Evolutionary conservation across 2,113 vertebrate species (phyloP).

Genomic region (Mormyrus lacerda): DNA sequence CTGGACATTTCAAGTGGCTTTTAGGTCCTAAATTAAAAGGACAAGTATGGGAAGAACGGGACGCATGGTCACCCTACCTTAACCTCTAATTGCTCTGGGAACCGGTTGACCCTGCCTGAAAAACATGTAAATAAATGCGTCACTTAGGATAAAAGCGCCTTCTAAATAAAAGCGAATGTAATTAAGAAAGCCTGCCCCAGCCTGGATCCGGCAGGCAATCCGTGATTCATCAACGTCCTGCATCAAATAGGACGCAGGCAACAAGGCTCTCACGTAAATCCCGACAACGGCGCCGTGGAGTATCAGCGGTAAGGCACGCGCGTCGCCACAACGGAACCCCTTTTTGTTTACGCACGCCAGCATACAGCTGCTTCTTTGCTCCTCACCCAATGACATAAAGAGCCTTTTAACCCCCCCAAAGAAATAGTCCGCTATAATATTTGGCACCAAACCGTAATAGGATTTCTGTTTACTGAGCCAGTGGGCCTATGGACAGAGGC

Average conservation of each 20-base stretch:
- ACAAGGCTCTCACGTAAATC: neutral
- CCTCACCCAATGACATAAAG: conserved; percentile 65
- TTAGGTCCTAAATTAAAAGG: neutral
- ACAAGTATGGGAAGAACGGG: neutral
- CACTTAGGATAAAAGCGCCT: neutral
- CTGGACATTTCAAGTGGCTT: neutral
- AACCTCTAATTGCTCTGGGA: neutral
- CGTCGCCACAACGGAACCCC: conserved; percentile 31
- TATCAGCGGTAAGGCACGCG: neutral
- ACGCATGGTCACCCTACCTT: neutral
- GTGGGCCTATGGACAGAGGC: conserved; percentile 10
- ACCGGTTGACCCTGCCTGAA: neutral
- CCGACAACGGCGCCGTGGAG: neutral
- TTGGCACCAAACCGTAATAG: conserved; percentile 42
- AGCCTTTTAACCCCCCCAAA: conserved; percentile 43
- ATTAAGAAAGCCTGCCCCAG: neutral
- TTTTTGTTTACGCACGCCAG: neutral
- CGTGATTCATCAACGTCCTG: neutral
- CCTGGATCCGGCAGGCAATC: neutral
- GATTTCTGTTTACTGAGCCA: conserved; percentile 77
- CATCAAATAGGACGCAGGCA: neutral
- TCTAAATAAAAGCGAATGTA: neutral
- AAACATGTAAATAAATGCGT: neutral
- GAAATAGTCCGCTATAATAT: neutral
- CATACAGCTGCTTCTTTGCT: conserved; percentile 21